These are phyloP conservation scores for Drosophila emarginata DNA, from an alignment of 2,888 invertebrate genomes.

Conservation along the genomic window DNA sequence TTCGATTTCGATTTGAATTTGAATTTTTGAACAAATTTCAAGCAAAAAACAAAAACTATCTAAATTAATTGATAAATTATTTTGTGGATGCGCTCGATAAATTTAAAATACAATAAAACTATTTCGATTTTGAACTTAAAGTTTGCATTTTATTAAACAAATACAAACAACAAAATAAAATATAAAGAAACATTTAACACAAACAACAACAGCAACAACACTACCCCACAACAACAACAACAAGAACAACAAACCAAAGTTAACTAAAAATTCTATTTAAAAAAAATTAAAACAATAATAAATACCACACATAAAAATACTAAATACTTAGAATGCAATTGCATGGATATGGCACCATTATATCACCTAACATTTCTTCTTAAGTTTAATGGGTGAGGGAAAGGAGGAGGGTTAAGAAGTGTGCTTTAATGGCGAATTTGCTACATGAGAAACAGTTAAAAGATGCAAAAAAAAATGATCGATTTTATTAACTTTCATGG, in stretches of 20 bases:
- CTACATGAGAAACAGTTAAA: no score
- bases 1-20: slow-evolving; percentile 42
- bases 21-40: slow-evolving; percentile 8
- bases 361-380: neutral
- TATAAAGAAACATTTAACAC: slow-evolving; percentile 6
- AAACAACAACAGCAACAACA: slow-evolving; percentile 36
- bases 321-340: slow-evolving; percentile 6
- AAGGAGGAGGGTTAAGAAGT: neutral
- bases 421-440: no score
- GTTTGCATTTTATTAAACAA: slow-evolving; percentile 14
- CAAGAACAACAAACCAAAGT: slow-evolving; percentile 12
- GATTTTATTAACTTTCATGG: no score
- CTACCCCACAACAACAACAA: slow-evolving; percentile 8
- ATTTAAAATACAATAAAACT: slow-evolving; percentile 45
- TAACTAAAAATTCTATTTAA: neutral
- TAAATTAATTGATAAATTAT: slow-evolving; percentile 51
- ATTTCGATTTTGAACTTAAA: slow-evolving; percentile 10
- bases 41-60: slow-evolving; percentile 28
- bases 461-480: neutral
- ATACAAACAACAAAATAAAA: slow-evolving; percentile 30
- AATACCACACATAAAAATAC: slow-evolving; percentile 18
- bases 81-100: slow-evolving; percentile 32
- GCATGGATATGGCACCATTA: neutral
- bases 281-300: slow-evolving; percentile 17
- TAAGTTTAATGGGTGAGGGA: neutral